These are phyloP conservation scores for Rhombomys opimus DNA, from an alignment of 2,113 vertebrate species.

Conservation along the genomic window DNA sequence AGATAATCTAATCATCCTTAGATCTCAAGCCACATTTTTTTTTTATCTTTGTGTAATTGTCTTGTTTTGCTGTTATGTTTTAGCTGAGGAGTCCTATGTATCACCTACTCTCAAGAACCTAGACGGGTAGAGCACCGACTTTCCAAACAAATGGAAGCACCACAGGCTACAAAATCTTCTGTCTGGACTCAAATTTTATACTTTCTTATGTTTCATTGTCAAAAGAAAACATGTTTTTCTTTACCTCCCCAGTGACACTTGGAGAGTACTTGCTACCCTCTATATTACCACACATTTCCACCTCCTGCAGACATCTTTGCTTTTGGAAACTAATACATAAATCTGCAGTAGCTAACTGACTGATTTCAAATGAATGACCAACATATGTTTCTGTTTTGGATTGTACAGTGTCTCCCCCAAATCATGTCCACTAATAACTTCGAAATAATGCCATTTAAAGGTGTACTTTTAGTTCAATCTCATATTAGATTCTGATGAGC, in stretches of 20 bases:
- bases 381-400: neutral
- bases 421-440: neutral
- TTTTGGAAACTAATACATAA: neutral
- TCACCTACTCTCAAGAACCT: neutral
- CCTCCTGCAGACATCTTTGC: neutral
- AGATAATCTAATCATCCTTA: neutral
- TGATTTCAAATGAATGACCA: neutral
- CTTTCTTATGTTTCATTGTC: conserved; percentile 11
- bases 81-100: neutral
- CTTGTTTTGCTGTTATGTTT: neutral
- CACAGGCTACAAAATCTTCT: neutral
- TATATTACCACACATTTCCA: neutral
- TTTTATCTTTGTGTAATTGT: neutral
- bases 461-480: neutral
- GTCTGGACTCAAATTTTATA: neutral
- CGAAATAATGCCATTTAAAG: neutral
- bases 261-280: neutral
- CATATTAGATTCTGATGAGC: neutral
- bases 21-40: neutral
- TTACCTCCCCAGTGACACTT: neutral
- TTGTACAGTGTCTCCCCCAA: neutral
- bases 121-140: neutral
- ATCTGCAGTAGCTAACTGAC: neutral
- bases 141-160: neutral
- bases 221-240: neutral